These are phyloP conservation scores for Oscarella lobularis DNA, from an alignment of 37 sponge, comb jelly and placozoan genomes.

Conservation along the genomic window DNA sequence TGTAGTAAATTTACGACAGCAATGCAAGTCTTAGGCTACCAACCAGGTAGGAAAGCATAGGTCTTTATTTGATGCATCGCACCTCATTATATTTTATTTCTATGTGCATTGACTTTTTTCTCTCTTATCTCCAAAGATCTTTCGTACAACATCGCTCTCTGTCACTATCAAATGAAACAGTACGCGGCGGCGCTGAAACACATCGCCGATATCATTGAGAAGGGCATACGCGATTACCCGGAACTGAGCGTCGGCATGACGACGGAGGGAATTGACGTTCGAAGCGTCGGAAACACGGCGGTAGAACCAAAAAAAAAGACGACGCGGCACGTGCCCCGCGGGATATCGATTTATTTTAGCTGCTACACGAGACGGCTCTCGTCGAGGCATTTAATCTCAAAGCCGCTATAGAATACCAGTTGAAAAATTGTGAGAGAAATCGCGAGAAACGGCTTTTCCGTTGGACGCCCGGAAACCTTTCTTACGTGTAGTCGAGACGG, in stretches of 20 bases:
- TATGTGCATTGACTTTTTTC: neutral
- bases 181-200: constrained; percentile 77
- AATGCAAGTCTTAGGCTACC: constrained; percentile 66
- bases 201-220: constrained; percentile 91
- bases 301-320: constrained; percentile 16
- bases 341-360: constrained; percentile 11
- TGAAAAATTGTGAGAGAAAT: constrained; percentile 65
- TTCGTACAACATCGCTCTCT: constrained; percentile 79
- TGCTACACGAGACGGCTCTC: constrained; percentile 88
- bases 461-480: neutral
- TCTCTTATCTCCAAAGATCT: constrained; percentile 13
- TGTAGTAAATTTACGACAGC: constrained; percentile 59
- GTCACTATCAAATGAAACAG: constrained; percentile 84
- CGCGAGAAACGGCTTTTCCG: neutral
- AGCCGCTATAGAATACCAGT: constrained; percentile 95
- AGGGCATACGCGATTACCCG: constrained; percentile 84
- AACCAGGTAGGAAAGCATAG: constrained; percentile 26
- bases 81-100: neutral
- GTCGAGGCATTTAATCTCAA: constrained; percentile 95
- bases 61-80: neutral
- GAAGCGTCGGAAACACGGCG: constrained; percentile 88
- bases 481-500: constrained; percentile 48
- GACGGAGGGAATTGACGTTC: constrained; percentile 88
- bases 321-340: neutral
- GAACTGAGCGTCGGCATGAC: constrained; percentile 92